Conservation (phyloP, 2,888 invertebrate species). For the Eristalis intricaria region DNA sequence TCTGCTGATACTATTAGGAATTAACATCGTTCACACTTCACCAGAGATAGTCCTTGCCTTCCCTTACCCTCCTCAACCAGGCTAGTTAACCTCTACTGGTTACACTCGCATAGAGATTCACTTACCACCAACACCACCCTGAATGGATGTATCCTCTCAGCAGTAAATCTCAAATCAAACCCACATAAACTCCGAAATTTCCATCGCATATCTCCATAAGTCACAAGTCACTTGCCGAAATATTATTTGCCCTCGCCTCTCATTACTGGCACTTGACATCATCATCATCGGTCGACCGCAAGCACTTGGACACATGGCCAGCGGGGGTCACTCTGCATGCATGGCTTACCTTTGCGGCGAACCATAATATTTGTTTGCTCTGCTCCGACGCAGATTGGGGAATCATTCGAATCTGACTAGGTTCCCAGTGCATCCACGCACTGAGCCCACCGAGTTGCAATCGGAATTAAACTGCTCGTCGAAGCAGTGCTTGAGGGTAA, state of each 20-base stretch:
- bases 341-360: conserved; percentile 43
- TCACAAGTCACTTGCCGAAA: conserved; percentile 7
- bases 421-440: background rate
- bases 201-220: background rate
- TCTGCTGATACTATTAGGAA: too few relatives aligned
- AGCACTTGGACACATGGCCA: conserved; percentile 27
- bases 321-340: conserved; percentile 26
- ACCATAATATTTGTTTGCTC: conserved; percentile 52
- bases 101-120: too few relatives aligned
- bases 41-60: too few relatives aligned
- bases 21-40: too few relatives aligned
- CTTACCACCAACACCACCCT: background rate
- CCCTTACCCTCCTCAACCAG: too few relatives aligned
- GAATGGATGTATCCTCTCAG: background rate
- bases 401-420: conserved; percentile 38
- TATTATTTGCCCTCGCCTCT: conserved; percentile 44
- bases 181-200: background rate
- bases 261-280: conserved; percentile 56
- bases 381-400: background rate
- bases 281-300: conserved; percentile 16
- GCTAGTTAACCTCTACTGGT: too few relatives aligned
- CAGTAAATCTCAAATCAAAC: background rate
- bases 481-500: background rate
- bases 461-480: background rate
- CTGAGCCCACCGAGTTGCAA: background rate